These are phyloP conservation scores for Chouioia cunea DNA, from an alignment of 2,888 invertebrate genomes.

Conservation along the genomic window DNA sequence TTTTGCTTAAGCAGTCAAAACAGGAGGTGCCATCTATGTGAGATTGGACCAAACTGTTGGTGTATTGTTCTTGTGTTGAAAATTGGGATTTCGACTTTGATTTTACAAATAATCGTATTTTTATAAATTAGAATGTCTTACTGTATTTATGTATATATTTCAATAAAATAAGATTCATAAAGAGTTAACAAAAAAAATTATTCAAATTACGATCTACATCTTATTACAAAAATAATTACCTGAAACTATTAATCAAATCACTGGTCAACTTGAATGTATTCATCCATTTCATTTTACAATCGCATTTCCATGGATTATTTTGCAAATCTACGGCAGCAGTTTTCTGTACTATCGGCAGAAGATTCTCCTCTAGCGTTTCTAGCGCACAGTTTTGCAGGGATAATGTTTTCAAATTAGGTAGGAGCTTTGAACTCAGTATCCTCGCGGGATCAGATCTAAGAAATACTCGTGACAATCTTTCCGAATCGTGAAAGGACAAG, in stretches of 20 bases:
- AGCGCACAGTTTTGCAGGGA: constrained; percentile 70
- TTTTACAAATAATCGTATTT: too few relatives aligned
- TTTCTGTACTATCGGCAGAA: constrained; percentile 70
- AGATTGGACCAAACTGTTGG: too few relatives aligned
- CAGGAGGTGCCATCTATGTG: too few relatives aligned
- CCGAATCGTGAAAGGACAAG: constrained; percentile 73
- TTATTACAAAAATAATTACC: constrained; percentile 65
- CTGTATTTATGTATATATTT: too few relatives aligned
- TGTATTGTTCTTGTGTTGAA: too few relatives aligned
- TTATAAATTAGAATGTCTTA: too few relatives aligned
- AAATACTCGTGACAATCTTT: constrained; percentile 68
- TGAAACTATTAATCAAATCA: constrained; percentile 68
- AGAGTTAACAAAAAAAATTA: too few relatives aligned
- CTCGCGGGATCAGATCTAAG: constrained; percentile 50
- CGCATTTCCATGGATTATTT: constrained; percentile 76
- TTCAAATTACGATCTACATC: too few relatives aligned
- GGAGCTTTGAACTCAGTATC: constrained; percentile 59
- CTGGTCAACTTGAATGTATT: constrained; percentile 68
- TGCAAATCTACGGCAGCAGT: constrained; percentile 71
- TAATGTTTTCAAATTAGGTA: constrained; percentile 69
- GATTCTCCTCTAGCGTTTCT: constrained; percentile 64
- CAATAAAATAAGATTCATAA: too few relatives aligned
- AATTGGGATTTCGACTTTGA: too few relatives aligned
- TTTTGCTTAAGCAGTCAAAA: too few relatives aligned
- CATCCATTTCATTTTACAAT: constrained; percentile 74